phyloP scores from a whole-genome alignment of 2,797 vertebrate species.

The Knipowitschia caucasica region DNA sequence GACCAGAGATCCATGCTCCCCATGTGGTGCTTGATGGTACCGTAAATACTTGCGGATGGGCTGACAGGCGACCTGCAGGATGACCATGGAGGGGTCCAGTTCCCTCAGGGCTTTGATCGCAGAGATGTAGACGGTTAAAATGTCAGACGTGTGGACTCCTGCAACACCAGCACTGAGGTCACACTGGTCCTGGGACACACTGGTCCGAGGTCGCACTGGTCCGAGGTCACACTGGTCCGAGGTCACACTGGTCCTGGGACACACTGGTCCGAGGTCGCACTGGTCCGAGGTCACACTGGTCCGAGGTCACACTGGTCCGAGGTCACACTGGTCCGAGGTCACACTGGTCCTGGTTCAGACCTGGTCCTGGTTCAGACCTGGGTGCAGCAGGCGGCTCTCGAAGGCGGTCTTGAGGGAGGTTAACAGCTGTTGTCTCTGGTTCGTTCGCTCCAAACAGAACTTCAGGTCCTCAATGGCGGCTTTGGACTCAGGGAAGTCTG shows the following conservation, averaged over 20 bases:
- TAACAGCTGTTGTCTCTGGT: conserved; percentile 92
- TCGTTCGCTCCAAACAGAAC: conserved; percentile 93
- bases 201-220: background rate
- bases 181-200: background rate
- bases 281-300: too few species aligned
- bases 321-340: background rate
- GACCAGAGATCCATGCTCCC: too few species aligned
- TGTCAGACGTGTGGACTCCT: conserved; percentile 96
- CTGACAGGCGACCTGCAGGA: conserved; percentile 93
- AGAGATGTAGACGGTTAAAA: conserved; percentile 96
- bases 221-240: background rate
- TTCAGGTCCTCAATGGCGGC: conserved; percentile 94
- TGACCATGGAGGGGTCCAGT: conserved; percentile 95
- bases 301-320: too few species aligned
- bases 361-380: conserved; percentile 70
- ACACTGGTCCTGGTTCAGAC: background rate
- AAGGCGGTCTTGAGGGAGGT: conserved; percentile 88
- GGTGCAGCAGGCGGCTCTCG: conserved; percentile 91
- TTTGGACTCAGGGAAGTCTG: conserved; percentile 97
- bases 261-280: background rate
- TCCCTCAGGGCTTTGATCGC: conserved; percentile 95
- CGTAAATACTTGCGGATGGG: conserved; percentile 94
- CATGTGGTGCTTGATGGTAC: too few species aligned
- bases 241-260: background rate
- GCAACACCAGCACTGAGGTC: background rate